Percentiles rank a stretch among this genome's conserved stretches.
These are phyloP conservation scores for Lithobates sylvaticus DNA, from an alignment of 2,797 vertebrate species.

Conservation along the genomic window DNA sequence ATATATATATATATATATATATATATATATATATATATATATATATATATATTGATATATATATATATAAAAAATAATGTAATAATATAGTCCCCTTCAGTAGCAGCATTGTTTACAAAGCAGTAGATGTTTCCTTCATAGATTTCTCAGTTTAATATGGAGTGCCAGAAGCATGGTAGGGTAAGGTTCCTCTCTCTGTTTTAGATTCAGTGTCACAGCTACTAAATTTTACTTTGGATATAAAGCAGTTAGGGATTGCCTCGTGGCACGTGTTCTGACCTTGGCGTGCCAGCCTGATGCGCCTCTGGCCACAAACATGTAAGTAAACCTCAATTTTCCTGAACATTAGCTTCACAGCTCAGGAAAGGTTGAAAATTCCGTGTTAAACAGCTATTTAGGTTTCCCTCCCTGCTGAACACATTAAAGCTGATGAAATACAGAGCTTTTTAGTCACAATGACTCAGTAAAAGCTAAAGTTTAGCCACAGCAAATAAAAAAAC, in stretches of 20 bases:
- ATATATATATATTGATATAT: too few relatives aligned
- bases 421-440: not conserved
- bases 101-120: not conserved
- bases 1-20: too few relatives aligned
- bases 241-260: slow-evolving; percentile 3
- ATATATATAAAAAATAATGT: too few relatives aligned
- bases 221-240: slow-evolving; percentile 14
- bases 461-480: too few relatives aligned
- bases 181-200: not conserved
- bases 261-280: slow-evolving; percentile 4
- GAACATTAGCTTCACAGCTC: slow-evolving; percentile 12
- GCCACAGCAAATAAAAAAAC: too few relatives aligned
- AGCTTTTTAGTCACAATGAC: too few relatives aligned
- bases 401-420: not conserved
- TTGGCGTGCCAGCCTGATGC: slow-evolving; percentile 12
- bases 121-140: not conserved
- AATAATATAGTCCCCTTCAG: too few relatives aligned
- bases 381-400: slow-evolving; percentile 1
- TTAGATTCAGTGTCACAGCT: slow-evolving; percentile 1
- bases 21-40: too few relatives aligned
- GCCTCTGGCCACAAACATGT: slow-evolving; percentile 25
- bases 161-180: not conserved
- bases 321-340: slow-evolving; percentile 26
- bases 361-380: not conserved
- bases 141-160: not conserved